phyloP scores from a whole-genome alignment of 1,140 invertebrate genomes.

The Odontomachus brunneus region DNA sequence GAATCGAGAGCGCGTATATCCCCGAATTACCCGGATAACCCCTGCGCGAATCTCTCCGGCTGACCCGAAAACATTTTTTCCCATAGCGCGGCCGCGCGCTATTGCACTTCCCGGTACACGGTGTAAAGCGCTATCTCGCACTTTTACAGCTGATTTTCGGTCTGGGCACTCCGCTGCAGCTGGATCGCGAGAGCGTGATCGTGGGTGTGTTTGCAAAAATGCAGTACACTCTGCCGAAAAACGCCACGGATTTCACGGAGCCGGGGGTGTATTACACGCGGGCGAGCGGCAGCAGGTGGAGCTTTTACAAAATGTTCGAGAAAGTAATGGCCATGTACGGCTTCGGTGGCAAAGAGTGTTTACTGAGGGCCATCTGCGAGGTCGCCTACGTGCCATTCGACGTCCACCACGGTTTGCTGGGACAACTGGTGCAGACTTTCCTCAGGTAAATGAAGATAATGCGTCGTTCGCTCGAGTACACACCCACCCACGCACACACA shows the following conservation, averaged over 20 bases:
- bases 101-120: conserved; percentile 14
- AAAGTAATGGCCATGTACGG: conserved; percentile 79
- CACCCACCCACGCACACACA: neutral
- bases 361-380: conserved; percentile 84
- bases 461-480: neutral
- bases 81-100: neutral
- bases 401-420: conserved; percentile 82
- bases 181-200: conserved; percentile 87
- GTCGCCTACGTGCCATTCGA: conserved; percentile 82
- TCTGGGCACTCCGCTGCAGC: conserved; percentile 88
- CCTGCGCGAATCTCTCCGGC: no score
- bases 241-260: conserved; percentile 87
- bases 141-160: conserved; percentile 87
- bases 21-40: no score
- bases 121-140: no score
- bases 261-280: conserved; percentile 86
- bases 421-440: conserved; percentile 83
- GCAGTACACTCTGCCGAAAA: conserved; percentile 87
- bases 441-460: conserved; percentile 79
- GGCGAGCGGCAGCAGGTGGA: conserved; percentile 82
- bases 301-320: conserved; percentile 81
- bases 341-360: conserved; percentile 81
- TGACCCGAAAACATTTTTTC: neutral
- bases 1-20: no score
- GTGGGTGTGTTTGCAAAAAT: conserved; percentile 88